Evolutionary conservation across 2,888 invertebrate species (phyloP), one percentile per base, ranked within the genome.

Genomic region (Lamellibrachia columna): DNA sequence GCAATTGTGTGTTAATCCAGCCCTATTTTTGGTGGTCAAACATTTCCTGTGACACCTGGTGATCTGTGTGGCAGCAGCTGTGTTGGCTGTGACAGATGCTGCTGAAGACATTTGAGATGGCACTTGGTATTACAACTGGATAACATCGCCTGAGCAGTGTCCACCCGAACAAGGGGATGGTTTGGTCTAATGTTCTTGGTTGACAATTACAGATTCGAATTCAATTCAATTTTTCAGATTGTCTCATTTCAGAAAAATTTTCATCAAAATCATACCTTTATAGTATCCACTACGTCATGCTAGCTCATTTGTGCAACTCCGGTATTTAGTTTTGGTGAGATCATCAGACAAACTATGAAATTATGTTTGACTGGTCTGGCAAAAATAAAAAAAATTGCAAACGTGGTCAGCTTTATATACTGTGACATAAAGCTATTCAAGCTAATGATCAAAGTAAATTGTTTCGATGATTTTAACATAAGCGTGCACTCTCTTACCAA

Each of bases 21-120:
- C 75, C n/a, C 6, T 22, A 75, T 6, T 22, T 75, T 75, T 75
- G 22, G 75, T 75, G 75, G 75, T 75, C 75, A 75, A 75, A 75
- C 75, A 75, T 75, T 75, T 75, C 75, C 75, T 75, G 75, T 75
- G 75, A 75, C 75, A 75, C 75, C 22, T 75, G 75, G 75, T 75
- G 75, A 75, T n/a, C 15, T 22, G 22, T 11, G 6, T 3, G 22
- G 15, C 22, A 75, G n/a, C 22, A 75, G 22, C 40, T 40, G 40
- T 40, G 40, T 40, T 40, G 40, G 40, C 40, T 40, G 40, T 40
- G 40, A 40, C 40, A 75, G 75, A 75, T 75, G 75, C 75, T 75
- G 75, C 11, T 4, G 75, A 22, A 75, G 75, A 75, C 75, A 75
- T 75, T n/a, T 75, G 75, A 75, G 75, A 75, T 75, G 75, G 75